A percentile compares a stretch with the other conserved stretches of the same genome.
Conservation (phyloP, 2,888 invertebrate species). For the Thelaira solivaga region DNA sequence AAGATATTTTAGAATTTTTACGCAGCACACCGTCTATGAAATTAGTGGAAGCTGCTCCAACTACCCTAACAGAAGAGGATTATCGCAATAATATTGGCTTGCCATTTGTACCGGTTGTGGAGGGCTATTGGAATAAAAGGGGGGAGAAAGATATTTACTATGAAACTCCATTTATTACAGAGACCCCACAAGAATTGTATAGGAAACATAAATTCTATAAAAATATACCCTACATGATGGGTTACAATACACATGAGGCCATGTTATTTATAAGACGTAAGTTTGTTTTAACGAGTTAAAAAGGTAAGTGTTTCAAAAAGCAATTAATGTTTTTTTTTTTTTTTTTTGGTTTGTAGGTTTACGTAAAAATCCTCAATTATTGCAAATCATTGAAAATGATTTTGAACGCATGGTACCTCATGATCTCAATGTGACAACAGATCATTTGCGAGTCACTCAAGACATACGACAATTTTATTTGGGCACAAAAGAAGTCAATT, state of each 20-base stretch:
- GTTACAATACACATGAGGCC: conserved; percentile 83
- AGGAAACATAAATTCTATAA: conserved; percentile 77
- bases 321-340: too few relatives aligned
- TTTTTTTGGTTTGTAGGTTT: conserved; percentile 76
- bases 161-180: conserved; percentile 78
- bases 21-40: conserved; percentile 80
- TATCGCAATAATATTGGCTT: conserved; percentile 80
- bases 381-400: conserved; percentile 79
- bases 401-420: conserved; percentile 80
- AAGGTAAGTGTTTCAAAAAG: too few relatives aligned
- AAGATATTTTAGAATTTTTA: conserved; percentile 80
- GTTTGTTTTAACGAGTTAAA: too few relatives aligned
- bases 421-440: conserved; percentile 77
- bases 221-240: conserved; percentile 81
- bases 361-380: conserved; percentile 80
- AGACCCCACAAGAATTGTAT: conserved; percentile 78
- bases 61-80: conserved; percentile 79
- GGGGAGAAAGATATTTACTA: conserved; percentile 74
- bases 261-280: conserved; percentile 80
- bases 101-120: conserved; percentile 79
- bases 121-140: conserved; percentile 77
- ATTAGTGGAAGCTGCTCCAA: conserved; percentile 80
- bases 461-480: conserved; percentile 80
- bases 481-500: conserved; percentile 79
- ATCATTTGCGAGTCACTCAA: conserved; percentile 76